Base-by-base conservation (phyloP, 2,888 invertebrate genomes). In the Patella pellucida region DNA sequence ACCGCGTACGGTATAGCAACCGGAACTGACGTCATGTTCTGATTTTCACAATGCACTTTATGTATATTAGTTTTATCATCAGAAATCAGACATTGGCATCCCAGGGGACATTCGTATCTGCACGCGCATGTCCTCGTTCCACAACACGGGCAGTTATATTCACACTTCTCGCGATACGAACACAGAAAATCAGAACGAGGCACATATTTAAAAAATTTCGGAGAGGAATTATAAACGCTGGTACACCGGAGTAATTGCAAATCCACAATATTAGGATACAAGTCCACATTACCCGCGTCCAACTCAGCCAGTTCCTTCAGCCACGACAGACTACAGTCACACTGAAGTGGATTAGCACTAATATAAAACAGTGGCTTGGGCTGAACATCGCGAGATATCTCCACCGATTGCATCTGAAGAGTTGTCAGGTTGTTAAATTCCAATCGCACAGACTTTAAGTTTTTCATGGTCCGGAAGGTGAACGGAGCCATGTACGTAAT, bases 261-360 rank as follows among this genome's bases (percentile, higher is more conserved):
- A n/a, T 69, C 73, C 19, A 73, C 23, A 31, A 77, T 70, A 74
- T 77, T 52, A 81, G 78, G 23, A 68, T 50, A 69, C 68, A 67
- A 2, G 79, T 78, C 78, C 11, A 52, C 71, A 52, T 77, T 74
- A 14, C 72, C 72, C 5, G 78, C 67, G 14, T 56, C 54, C 7
- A 73, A 77, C 19, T 72, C 72, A 5, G 73, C 71, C 68, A 76
- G 76, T 68, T 81, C 81, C 69, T 81, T 82, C 68, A 87, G 77
- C 87, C 87, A 86, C 0, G 84, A 79, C 23, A 86, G 70, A 52
- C 80, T 77, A 68, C 86, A 87, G 75, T 87, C 86, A 76, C 87
- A 87, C 11, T 79, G 74, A 1, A 85, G 74, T 0, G 84, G 84
- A 71, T 87, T 87, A 50, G 78, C 82, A 15, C 77, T 54, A 16